These are phyloP conservation scores for Hyla sarda DNA, from an alignment of 2,113 vertebrate species.

Conservation along the genomic window DNA sequence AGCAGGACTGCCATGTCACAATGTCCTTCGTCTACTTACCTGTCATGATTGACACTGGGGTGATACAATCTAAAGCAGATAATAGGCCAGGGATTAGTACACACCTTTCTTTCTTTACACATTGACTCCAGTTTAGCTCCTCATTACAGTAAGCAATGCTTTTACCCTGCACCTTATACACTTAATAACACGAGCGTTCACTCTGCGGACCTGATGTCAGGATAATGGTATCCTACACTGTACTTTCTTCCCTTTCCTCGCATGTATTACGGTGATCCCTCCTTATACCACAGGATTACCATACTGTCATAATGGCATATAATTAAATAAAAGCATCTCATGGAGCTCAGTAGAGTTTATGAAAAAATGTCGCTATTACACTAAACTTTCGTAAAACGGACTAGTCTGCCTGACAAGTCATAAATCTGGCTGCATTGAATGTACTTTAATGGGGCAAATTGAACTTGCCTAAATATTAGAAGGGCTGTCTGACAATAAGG, in stretches of 20 bases:
- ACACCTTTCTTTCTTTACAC: conserved; percentile 19
- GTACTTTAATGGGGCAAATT: too few species aligned
- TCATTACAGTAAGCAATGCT: background rate
- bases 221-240: background rate
- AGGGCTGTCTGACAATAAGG: too few species aligned
- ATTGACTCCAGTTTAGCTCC: conserved; percentile 3
- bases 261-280: background rate
- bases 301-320: background rate
- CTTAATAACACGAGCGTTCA: background rate
- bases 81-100: conserved; percentile 17
- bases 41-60: conserved; percentile 14
- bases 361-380: too few species aligned
- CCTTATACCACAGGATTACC: background rate
- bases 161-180: background rate
- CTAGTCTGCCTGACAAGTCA: too few species aligned
- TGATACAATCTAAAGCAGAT: conserved; percentile 32
- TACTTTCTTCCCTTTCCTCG: background rate
- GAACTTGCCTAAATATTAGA: too few species aligned
- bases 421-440: too few species aligned
- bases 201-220: background rate
- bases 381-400: too few species aligned
- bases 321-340: background rate
- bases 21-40: background rate
- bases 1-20: background rate
- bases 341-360: background rate